Percentiles rank a stretch among this genome's conserved stretches.
Conservation (phyloP, 2,113 vertebrate species). For the Odontophorus gujanensis region DNA sequence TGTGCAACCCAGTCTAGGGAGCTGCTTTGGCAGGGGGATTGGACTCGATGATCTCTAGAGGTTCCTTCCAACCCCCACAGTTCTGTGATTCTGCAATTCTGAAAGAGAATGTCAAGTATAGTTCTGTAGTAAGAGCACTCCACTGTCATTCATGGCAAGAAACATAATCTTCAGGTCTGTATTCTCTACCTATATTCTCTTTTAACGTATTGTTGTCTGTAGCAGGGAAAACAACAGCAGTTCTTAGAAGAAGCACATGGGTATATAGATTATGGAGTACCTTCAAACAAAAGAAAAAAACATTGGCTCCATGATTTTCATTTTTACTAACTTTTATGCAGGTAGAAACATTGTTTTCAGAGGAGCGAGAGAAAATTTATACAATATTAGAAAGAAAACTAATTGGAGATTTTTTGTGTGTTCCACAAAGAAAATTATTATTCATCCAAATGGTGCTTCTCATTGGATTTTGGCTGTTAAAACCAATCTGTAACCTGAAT, state of each 20-base stretch:
- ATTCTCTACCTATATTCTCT: neutral
- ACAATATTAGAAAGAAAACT: neutral
- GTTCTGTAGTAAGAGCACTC: neutral
- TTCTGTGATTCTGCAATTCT: too few species aligned
- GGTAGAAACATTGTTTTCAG: neutral
- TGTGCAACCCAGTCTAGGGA: too few species aligned
- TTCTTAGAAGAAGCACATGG: neutral
- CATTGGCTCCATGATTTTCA: neutral
- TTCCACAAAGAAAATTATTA: neutral
- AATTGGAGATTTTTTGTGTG: neutral
- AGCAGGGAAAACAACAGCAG: neutral
- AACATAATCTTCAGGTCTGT: neutral
- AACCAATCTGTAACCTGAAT: neutral
- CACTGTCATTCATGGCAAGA: neutral
- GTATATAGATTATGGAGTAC: neutral
- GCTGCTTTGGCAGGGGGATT: too few species aligned
- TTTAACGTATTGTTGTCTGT: neutral
- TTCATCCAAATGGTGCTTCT: neutral
- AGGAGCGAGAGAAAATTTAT: neutral
- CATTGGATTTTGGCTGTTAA: neutral
- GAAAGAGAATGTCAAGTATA: neutral
- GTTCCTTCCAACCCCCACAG: too few species aligned
- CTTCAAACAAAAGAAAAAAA: neutral
- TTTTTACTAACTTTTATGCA: neutral
- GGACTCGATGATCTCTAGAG: too few species aligned